phyloP scores from a whole-genome alignment of 2,888 invertebrate species.

The Leucozona laternaria region DNA sequence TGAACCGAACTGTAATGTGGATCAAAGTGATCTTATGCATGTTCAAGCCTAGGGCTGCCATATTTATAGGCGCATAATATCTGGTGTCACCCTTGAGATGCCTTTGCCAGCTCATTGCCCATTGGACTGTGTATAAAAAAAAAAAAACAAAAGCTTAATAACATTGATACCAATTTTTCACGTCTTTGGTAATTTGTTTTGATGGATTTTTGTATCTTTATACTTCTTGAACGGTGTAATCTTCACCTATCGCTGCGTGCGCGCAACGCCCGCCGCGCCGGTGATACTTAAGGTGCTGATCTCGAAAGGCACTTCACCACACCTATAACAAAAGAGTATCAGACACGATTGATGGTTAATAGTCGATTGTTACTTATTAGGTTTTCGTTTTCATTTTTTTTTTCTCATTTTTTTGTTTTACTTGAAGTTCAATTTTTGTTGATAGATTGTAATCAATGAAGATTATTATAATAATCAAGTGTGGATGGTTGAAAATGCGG shows the following conservation, averaged over 20 bases:
- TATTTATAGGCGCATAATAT: conserved; percentile 52
- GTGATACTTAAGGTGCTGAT: conserved; percentile 43
- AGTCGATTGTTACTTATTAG: conserved; percentile 1
- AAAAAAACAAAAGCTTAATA: conserved; percentile 31
- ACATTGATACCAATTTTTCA: conserved; percentile 60
- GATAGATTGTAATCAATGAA: conserved; percentile 40
- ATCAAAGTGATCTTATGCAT: conserved; percentile 51
- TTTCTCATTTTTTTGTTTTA: not conserved
- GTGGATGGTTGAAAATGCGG: conserved; percentile 25
- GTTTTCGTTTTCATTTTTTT: conserved; percentile 5
- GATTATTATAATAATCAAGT: conserved; percentile 37
- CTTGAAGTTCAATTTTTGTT: conserved; percentile 59
- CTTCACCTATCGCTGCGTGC: conserved; percentile 50
- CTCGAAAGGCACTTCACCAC: conserved; percentile 47
- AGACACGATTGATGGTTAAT: conserved; percentile 45
- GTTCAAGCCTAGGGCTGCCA: conserved; percentile 21
- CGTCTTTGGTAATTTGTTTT: conserved; percentile 52
- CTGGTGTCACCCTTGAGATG: conserved; percentile 37
- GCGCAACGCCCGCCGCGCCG: too few species aligned
- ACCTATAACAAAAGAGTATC: conserved; percentile 38
- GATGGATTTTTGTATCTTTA: conserved; percentile 35
- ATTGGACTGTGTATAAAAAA: conserved; percentile 2
- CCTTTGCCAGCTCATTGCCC: conserved; percentile 47
- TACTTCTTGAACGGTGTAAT: conserved; percentile 52
- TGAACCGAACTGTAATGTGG: conserved; percentile 47